Percentiles rank a stretch among this genome's conserved stretches.
phyloP scores from a whole-genome alignment of 2,888 invertebrate species.

The Morpho deidamia region DNA sequence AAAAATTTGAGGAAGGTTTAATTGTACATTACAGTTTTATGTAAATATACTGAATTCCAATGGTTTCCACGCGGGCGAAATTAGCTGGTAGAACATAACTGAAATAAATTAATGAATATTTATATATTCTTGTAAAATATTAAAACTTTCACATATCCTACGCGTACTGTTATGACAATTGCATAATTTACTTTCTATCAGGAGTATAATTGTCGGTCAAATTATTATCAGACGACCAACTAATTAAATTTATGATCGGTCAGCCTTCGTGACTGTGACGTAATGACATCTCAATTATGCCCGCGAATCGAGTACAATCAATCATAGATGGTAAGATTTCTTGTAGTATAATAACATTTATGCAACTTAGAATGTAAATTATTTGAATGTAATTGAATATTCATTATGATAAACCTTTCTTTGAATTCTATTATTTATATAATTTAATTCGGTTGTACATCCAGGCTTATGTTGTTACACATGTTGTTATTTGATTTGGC shows the following conservation, averaged over 20 bases:
- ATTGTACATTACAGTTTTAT: too few relatives aligned
- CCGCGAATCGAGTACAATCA: conserved; percentile 16
- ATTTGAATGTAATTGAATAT: background rate
- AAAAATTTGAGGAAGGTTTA: too few relatives aligned
- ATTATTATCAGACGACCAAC: conserved; percentile 15
- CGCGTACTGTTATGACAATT: background rate
- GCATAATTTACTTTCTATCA: conserved; percentile 17
- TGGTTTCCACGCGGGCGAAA: too few relatives aligned
- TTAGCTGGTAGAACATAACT: too few relatives aligned
- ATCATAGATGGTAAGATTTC: background rate
- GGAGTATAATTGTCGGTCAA: conserved; percentile 13
- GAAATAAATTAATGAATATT: too few relatives aligned
- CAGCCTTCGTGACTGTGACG: conserved; percentile 31
- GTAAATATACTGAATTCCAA: too few relatives aligned
- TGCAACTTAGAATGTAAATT: background rate
- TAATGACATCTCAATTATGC: conserved; percentile 38
- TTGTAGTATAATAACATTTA: conserved; percentile 1
- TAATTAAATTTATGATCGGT: conserved; percentile 15
- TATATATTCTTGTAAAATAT: too few relatives aligned
- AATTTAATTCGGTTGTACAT: too few relatives aligned
- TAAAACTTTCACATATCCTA: background rate
- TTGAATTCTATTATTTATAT: background rate
- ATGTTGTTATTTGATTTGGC: too few relatives aligned
- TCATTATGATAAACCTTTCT: background rate
- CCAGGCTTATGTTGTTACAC: too few relatives aligned